These are phyloP conservation scores for Adelges cooleyi DNA, from an alignment of 1,140 invertebrate species.

Conservation along the genomic window DNA sequence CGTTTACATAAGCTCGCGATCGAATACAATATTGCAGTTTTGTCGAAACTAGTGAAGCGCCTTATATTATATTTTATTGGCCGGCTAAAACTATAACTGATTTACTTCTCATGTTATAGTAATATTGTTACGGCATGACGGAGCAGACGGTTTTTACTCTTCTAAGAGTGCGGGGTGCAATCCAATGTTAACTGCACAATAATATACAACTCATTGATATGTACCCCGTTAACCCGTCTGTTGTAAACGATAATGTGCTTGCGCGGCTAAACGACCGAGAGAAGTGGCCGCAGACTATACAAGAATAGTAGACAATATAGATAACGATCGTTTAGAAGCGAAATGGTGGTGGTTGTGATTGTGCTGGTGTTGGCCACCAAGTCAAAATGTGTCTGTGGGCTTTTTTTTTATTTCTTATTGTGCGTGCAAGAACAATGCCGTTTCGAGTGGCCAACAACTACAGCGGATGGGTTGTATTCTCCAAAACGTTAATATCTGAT, in stretches of 20 bases:
- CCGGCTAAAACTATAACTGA: too few relatives aligned
- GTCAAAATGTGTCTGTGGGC: too few relatives aligned
- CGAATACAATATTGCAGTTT: not conserved
- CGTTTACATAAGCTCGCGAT: not conserved
- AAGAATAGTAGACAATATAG: not conserved
- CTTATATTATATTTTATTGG: too few relatives aligned
- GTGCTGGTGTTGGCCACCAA: too few relatives aligned
- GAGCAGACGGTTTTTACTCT: too few relatives aligned
- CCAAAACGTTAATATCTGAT: not conserved
- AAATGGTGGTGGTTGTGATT: too few relatives aligned
- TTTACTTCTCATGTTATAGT: too few relatives aligned
- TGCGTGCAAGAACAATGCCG: constrained; percentile 7
- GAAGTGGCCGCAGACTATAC: not conserved
- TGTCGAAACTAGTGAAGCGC: too few relatives aligned
- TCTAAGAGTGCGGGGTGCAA: too few relatives aligned
- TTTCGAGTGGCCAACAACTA: not conserved
- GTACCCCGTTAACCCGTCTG: not conserved
- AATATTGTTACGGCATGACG: too few relatives aligned
- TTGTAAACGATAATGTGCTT: not conserved
- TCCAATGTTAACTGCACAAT: too few relatives aligned
- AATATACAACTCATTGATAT: constrained; percentile 3
- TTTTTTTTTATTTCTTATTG: not conserved
- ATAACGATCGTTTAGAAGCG: constrained; percentile 6
- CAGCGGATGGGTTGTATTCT: not conserved
- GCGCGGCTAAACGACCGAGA: not conserved